A percentile compares a stretch with the other conserved stretches of the same genome.
Evolutionary conservation across 2,113 vertebrate genomes (phyloP).

Genomic region (Ursus arctos): DNA sequence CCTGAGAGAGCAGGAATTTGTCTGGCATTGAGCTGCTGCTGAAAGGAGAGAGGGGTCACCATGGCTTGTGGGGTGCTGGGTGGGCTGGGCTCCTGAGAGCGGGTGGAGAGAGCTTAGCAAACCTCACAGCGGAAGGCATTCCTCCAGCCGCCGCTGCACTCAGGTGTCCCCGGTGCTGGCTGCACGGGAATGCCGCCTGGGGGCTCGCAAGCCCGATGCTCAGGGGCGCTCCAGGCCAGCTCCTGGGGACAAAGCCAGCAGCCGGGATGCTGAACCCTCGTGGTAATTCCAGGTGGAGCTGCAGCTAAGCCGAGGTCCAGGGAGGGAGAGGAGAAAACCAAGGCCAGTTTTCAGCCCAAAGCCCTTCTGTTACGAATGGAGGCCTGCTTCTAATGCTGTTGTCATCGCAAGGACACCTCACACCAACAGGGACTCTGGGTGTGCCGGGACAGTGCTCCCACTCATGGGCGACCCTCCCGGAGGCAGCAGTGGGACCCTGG

Average conservation of each 20-base stretch:
- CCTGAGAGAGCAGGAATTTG: background rate
- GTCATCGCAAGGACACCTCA: accelerated
- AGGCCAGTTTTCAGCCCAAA: background rate
- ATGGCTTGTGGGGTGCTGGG: background rate
- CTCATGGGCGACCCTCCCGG: accelerated
- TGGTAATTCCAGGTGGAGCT: too few relatives aligned
- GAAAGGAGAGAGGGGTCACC: background rate
- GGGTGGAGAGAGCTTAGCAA: background rate
- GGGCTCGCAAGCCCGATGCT: background rate
- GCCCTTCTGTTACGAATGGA: background rate
- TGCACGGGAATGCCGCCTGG: accelerated
- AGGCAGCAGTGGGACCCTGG: accelerated
- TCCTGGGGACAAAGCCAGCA: background rate
- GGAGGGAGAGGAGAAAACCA: too few relatives aligned
- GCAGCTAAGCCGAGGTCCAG: background rate
- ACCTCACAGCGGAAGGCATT: too few relatives aligned
- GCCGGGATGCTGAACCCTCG: accelerated
- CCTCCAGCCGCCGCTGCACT: background rate
- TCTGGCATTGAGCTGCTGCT: background rate
- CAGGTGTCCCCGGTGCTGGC: background rate
- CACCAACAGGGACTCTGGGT: accelerated
- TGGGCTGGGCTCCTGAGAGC: background rate
- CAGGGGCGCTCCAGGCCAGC: background rate
- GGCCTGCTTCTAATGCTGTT: accelerated
- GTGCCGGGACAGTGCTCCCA: accelerated